Conservation (phyloP, 2,113 vertebrate species). For the Chamaea fasciata region DNA sequence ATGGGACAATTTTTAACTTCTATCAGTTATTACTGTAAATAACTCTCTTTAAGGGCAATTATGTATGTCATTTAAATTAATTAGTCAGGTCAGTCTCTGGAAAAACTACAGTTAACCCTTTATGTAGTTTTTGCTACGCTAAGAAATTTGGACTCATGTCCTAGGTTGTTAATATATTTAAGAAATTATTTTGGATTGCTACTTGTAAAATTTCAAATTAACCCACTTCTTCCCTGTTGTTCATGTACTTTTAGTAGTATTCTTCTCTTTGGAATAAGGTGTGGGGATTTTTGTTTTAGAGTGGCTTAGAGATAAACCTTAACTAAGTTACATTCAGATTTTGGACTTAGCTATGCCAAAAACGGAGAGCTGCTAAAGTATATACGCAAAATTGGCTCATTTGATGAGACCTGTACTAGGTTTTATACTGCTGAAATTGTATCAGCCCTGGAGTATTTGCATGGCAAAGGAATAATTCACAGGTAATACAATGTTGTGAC, state of each 20-base stretch:
- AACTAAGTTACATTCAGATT: slow-evolving; percentile 79
- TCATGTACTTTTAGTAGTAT: background rate
- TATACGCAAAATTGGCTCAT: slow-evolving; percentile 98
- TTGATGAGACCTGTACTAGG: slow-evolving; percentile 97
- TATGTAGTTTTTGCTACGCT: background rate
- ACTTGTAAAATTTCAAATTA: background rate
- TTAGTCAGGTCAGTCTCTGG: background rate
- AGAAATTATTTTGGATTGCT: background rate
- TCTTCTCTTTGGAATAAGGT: background rate
- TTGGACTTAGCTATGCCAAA: slow-evolving; percentile 98
- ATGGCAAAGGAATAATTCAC: slow-evolving; percentile 97
- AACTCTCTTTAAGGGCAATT: background rate
- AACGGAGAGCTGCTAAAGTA: slow-evolving; percentile 98
- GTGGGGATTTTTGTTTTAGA: background rate
- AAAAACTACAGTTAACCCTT: background rate
- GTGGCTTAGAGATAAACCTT: slow-evolving; percentile 58
- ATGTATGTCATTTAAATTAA: background rate
- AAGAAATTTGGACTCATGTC: background rate
- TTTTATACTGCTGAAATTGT: slow-evolving; percentile 99
- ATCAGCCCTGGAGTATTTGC: slow-evolving; percentile 93
- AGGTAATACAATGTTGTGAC: slow-evolving; percentile 74
- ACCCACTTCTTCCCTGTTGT: background rate
- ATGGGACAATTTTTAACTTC: background rate
- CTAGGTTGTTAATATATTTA: background rate
- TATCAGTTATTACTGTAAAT: background rate